These are phyloP conservation scores for Danio kyathit DNA, from an alignment of 2,797 vertebrate genomes.

Conservation along the genomic window DNA sequence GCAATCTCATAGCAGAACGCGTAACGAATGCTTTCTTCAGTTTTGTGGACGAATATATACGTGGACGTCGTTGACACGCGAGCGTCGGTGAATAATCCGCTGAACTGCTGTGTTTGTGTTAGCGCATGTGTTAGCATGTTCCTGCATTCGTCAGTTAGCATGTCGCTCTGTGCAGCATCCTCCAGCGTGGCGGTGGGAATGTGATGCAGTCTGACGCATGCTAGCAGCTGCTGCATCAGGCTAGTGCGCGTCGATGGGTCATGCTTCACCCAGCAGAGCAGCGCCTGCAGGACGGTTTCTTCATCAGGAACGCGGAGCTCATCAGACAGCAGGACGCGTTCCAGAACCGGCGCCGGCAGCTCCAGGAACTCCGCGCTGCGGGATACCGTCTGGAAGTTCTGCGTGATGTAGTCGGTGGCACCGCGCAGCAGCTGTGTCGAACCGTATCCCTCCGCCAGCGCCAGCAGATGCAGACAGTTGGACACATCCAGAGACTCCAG, in stretches of 20 bases:
- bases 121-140: constrained; percentile 73
- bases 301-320: constrained; percentile 87
- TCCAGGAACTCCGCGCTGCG: constrained; percentile 90
- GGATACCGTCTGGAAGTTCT: constrained; percentile 86
- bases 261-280: constrained; percentile 87
- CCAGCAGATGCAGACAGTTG: constrained; percentile 91
- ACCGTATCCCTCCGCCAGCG: constrained; percentile 91
- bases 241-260: constrained; percentile 79
- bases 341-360: constrained; percentile 83
- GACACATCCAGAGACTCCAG: constrained; percentile 88
- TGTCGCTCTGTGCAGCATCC: constrained; percentile 76
- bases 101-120: constrained; percentile 74
- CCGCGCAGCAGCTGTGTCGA: constrained; percentile 83
- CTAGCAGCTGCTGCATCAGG: constrained; percentile 83
- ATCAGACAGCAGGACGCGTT: constrained; percentile 87
- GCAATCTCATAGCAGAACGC: constrained; percentile 94
- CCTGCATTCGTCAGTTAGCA: constrained; percentile 69
- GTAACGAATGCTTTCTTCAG: constrained; percentile 86
- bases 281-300: constrained; percentile 84
- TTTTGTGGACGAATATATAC: constrained; percentile 97
- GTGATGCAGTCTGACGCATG: constrained; percentile 91
- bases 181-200: constrained; percentile 84
- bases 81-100: constrained; percentile 88
- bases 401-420: constrained; percentile 85
- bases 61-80: constrained; percentile 90